phyloP scores from a whole-genome alignment of 2,113 vertebrate species.

The Megaceryle torquata region DNA sequence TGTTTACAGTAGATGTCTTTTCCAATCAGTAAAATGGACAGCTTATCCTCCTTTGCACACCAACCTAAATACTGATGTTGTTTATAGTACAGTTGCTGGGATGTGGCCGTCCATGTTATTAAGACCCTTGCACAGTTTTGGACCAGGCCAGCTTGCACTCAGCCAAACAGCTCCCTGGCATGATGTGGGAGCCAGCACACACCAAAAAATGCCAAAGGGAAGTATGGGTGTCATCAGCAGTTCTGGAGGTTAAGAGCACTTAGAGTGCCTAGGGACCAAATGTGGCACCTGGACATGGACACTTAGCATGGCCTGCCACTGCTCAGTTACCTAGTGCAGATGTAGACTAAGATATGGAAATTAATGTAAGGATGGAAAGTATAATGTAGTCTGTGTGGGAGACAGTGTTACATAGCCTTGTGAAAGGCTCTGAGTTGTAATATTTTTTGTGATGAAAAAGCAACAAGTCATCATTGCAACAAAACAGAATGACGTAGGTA shows the following conservation, averaged over 20 bases:
- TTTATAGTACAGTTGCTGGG: neutral
- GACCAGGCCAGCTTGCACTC: neutral
- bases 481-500: neutral
- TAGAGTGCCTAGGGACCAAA: accelerated
- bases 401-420: neutral
- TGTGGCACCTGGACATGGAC: neutral
- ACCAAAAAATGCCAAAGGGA: neutral
- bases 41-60: neutral
- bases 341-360: neutral
- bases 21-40: neutral
- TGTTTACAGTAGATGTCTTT: neutral
- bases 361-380: neutral
- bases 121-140: neutral
- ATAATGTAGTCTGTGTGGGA: neutral
- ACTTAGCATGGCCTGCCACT: neutral
- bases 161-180: neutral
- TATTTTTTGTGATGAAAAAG: neutral
- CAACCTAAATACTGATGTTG: neutral
- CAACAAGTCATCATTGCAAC: neutral
- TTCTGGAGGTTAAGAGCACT: neutral
- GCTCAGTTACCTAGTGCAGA: neutral
- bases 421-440: neutral
- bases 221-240: neutral
- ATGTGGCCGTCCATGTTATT: neutral
- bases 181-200: neutral